Percentiles rank a stretch among this genome's conserved stretches.
Conservation (phyloP, 2,797 vertebrate genomes). For the Mormyrus proboscirostris region DNA sequence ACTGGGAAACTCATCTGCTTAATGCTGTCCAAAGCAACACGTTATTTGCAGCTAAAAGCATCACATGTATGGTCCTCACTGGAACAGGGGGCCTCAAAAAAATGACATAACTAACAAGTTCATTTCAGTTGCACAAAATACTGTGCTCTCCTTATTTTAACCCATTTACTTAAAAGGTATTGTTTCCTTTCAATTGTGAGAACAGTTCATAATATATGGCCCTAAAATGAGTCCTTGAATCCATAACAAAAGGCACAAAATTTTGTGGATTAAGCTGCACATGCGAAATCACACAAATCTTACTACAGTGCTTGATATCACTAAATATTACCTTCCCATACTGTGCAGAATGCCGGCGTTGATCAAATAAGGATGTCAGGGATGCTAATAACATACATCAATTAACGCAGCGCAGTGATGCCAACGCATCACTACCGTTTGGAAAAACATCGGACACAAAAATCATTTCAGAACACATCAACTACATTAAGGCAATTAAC, state of each 20-base stretch:
- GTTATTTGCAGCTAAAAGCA: not conserved
- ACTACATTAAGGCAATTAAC: not conserved
- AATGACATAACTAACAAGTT: conserved; percentile 15
- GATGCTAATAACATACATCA: not conserved
- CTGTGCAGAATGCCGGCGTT: not conserved
- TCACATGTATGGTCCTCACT: not conserved
- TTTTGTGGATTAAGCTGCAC: not conserved
- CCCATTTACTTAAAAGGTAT: not conserved
- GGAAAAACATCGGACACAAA: not conserved
- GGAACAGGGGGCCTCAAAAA: not conserved
- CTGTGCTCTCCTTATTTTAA: not conserved
- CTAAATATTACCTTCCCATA: not conserved
- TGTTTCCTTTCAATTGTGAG: not conserved
- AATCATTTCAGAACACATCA: not conserved
- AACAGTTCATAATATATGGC: not conserved
- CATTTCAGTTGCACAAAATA: not conserved
- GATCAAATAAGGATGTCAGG: not conserved
- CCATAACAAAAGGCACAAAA: not conserved
- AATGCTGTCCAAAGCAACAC: not conserved
- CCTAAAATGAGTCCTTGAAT: not conserved
- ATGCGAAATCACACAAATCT: not conserved
- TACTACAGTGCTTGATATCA: not conserved
- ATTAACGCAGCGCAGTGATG: not conserved
- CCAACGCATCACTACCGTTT: not conserved
- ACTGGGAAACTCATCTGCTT: not conserved